Percentiles rank a stretch among this genome's conserved stretches.
Conservation (phyloP, 1,140 invertebrate genomes). For the Holcopasites calliopsidis region DNA sequence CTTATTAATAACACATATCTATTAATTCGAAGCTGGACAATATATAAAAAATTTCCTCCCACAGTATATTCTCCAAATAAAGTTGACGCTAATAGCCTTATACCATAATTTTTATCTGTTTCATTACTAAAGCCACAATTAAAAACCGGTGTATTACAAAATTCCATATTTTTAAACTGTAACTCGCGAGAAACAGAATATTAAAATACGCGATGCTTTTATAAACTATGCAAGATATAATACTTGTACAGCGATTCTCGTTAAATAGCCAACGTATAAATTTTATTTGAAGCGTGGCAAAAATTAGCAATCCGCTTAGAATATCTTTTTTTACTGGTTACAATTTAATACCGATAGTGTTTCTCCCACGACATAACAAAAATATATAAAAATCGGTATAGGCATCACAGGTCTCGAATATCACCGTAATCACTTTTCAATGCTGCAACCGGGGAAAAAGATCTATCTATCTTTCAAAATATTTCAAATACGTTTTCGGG, state of each 20-base stretch:
- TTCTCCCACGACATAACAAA: neutral
- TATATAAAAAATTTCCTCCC: neutral
- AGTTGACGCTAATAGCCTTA: neutral
- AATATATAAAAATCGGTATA: constrained; percentile 35
- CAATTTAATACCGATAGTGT: constrained; percentile 1
- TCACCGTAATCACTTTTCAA: neutral
- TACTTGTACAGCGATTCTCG: neutral
- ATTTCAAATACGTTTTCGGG: neutral
- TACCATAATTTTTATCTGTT: neutral
- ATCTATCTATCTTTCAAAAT: too few species aligned
- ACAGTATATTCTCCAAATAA: neutral
- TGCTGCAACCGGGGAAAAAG: neutral
- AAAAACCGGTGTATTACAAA: neutral
- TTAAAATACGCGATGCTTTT: neutral
- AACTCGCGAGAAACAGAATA: neutral
- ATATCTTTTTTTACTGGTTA: neutral
- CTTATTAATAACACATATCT: neutral
- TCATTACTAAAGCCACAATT: neutral
- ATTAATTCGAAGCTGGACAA: neutral
- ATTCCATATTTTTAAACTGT: neutral
- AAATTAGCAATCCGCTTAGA: neutral
- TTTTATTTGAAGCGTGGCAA: neutral
- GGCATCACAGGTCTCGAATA: constrained; percentile 23
- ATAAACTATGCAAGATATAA: neutral
- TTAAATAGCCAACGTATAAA: neutral